Conservation (phyloP, 1,140 invertebrate genomes). For the Drosophila ercepeae region DNA sequence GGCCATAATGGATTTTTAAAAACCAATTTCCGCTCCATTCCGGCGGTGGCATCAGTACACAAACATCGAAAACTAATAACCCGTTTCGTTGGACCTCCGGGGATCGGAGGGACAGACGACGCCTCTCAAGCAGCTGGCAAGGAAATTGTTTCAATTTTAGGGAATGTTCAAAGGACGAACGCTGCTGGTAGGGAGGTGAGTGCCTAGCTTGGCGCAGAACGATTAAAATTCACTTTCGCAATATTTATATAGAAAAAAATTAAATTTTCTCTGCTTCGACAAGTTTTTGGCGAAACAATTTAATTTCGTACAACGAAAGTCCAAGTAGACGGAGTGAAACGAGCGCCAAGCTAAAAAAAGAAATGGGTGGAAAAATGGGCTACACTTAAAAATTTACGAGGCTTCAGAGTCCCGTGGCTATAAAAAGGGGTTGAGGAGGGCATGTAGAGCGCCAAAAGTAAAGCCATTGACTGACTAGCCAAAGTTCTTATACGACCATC, state of each 20-base stretch:
- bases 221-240: slow-evolving; percentile 80
- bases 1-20: slow-evolving; percentile 77
- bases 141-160: slow-evolving; percentile 80
- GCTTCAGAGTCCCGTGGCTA: slow-evolving; percentile 54
- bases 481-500: slow-evolving; percentile 38
- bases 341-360: neutral
- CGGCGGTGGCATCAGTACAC: slow-evolving; percentile 26
- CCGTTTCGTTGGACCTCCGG: slow-evolving; percentile 46
- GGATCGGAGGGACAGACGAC: slow-evolving; percentile 1
- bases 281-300: slow-evolving; percentile 76
- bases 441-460: slow-evolving; percentile 19
- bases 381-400: slow-evolving; percentile 80
- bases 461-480: slow-evolving; percentile 62
- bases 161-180: slow-evolving; percentile 62
- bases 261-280: slow-evolving; percentile 73
- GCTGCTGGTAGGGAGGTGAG: slow-evolving; percentile 1
- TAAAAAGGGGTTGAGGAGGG: slow-evolving; percentile 42
- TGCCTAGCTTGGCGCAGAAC: slow-evolving; percentile 28
- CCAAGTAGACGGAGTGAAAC: slow-evolving; percentile 12
- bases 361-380: slow-evolving; percentile 62
- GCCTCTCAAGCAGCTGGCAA: slow-evolving; percentile 58
- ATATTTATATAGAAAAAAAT: slow-evolving; percentile 82
- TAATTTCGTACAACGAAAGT: slow-evolving; percentile 74
- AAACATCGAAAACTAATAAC: slow-evolving; percentile 77
- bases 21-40: slow-evolving; percentile 73